Base-by-base conservation (phyloP, 2,113 vertebrate genomes). In the Melanerpes aurifrons region DNA sequence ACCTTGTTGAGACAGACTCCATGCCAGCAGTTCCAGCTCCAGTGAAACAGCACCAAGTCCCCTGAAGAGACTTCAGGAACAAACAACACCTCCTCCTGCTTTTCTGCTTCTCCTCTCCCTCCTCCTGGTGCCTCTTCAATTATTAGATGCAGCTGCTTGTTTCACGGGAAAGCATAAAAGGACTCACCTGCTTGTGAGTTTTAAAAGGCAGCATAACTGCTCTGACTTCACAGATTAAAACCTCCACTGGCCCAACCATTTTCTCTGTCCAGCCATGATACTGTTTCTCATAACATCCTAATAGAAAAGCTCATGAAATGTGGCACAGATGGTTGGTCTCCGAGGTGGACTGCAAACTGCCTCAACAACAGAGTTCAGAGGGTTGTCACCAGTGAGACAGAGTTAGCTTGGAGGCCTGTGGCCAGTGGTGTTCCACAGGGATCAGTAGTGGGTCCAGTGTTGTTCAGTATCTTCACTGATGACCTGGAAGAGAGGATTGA, bases 171-270 rank as follows among this genome's bases (percentile, higher is more conserved):
- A 76, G 67, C 43, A 80, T 28, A 0, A 1, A 79, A 73, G 83
- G 67, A 66, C 75, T 79, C 32, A 73, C 86, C 45, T 0, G 0
- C 43, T 45, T 28, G 1, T 81, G 89, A 91, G 10, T 63, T 91
- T 82, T 86, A 73, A 69, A 69, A 73, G 28, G 31, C 31, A 79
- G 14, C 0, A 0, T 6, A 7, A 66, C 62, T 74, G 11, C 1
- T 48, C 64, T 28, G 31, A 77, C 81, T 50, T n/a, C 10, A 76
- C 56, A 95, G 57, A 66, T 32, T 32, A 85, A 82, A 89, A 74
- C 31, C 12, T 62, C 48, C 40, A 50, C 72, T 3, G 3, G 67
- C 76, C 5, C 66, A 59, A 61, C 37, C 54, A 35, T 75, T 82
- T 90, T 89, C 81, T 74, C 56, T 50, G 1, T 72, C 35, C 25